Base-by-base conservation (phyloP, 2,113 vertebrate genomes). In the Lipophrys pholis region DNA sequence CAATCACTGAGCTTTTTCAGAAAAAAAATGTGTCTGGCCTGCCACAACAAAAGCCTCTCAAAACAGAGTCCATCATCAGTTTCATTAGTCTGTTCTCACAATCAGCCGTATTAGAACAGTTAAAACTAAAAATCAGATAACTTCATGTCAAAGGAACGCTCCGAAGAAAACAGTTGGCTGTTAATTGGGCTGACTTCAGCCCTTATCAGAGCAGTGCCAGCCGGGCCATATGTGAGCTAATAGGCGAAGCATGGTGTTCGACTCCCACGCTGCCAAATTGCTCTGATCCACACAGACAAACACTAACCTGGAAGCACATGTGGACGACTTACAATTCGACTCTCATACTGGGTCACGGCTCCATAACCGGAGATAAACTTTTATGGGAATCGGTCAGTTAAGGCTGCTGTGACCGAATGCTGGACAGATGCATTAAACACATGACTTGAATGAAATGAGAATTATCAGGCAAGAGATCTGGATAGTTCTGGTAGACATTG, bases 191-290 rank as follows among this genome's bases (percentile, higher is more conserved):
- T 69, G 73, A 56, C 72, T 63, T 15, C n/a, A 58, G 50, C 60
- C 61, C 62, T 71, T 61, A 67, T 3, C 58, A 71, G 17, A 41
- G 40, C 50, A 69, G 11, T 69, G 68, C 69, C 71, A 78, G 64
- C 11, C 8, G 55, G 56, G 50, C 80, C 77, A 64, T 79, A 80
- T 83, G 78, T 59, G 55, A 10, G 71, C 59, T 82, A 81, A 85
- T 78, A 21, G 83, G 58, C 43, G 38, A 62, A 65, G 69, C 64
- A 64, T 16, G 35, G 40, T 50, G 69, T 75, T 21, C 61, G 55
- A 78, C 17, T 69, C 40, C 65, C 51, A 69, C 21, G 17, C 21
- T 75, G 59, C 76, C 56, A 78, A 72, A 72, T 59, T 16, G 16
- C 43, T 48, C 9, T 48, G 36, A 73, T 59, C 39, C 54, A 43